Evolutionary conservation across 2,888 invertebrate genomes (phyloP), one percentile per base, ranked within the genome.

Genomic region (Trimorus sp.): DNA sequence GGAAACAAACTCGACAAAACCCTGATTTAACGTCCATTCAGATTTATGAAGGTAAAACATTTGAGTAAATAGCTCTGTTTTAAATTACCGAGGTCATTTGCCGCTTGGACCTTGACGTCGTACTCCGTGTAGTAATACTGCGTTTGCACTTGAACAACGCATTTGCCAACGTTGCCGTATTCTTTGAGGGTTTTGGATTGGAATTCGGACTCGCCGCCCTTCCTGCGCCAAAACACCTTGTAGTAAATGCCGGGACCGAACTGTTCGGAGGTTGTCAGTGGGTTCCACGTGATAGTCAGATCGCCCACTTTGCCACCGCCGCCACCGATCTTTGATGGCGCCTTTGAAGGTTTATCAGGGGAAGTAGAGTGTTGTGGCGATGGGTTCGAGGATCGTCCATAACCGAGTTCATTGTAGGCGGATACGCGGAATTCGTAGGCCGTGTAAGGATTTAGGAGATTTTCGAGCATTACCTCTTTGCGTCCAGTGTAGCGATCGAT

Each of bases 281-380:
- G 96, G 85, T 94, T 93, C 98, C 98, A 99, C 0, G 95, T 96
- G 66, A 99, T 97, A 0, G 97, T 96, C 4, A 99, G 94, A 89
- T 98, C 98, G 0, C 98, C 98, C 82, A 98, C 97, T 92, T 98
- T 98, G 11, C 98, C 98, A 54, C 98, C 98, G 5, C 99, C 99
- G 0, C 99, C 98, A 14, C 97, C 95, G 49, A 99, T 94, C 87
- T 97, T 96, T 6, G 92, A 90, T 1, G 98, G 98, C 7, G 96
- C 94, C 87, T 94, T 94, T 84, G 94, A 95, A 0, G 98, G 98
- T 82, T 93, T 94, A 86, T 96, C 97, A 3, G 97, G 94, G 42
- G 95, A 94, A 0, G 98, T 98, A 16, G 96, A 96, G 89, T 96
- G 96, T 85, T 96, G 95, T 0, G 98, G 97, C 82, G 97, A 97